Base-by-base conservation (phyloP, 2,113 vertebrate species). In the Ceratotherium simum region DNA sequence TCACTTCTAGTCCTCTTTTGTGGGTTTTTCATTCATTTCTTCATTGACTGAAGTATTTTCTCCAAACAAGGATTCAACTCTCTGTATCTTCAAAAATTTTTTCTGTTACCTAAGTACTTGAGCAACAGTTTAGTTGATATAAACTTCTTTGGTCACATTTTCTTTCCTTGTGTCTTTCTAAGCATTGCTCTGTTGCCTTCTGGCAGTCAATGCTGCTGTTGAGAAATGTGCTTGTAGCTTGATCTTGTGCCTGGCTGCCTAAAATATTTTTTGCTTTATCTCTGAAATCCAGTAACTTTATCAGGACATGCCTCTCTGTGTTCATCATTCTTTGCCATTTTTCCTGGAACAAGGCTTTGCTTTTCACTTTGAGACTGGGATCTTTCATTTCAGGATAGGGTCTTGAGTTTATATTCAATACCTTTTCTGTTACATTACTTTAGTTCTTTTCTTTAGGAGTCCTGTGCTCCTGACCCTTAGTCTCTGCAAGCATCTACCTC, bases 361-460 rank as follows among this genome's bases (percentile, higher is more conserved):
- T 73, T 97, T 97, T 64, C 54, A 91, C 1, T 88, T 46, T 78
- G 76, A 82, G 20, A 56, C 16, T 29, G 51, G 65, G 69, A 48
- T 67, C 42, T 80, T 93, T 86, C n/a, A 36, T 60, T 76, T 76
- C 54, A 76, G 67, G n/a, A 27, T 51, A 76, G 42, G 46, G 51
- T 91, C 42, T 91, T 87, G n/a, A 91, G 70, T 91, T 91, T n/a
- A n/a, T 76, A 39, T 88, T 72, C 25, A 64, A 23, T 87, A 17
- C 46, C 4, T 56, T 72, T 42, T 54, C 51, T 42, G 5, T 39
- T 29, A 4, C 27, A n/a, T 88, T n/a, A 56, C 60, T 72, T 58
- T 64, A 46, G 58, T 91, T 75, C 29, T 62, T 4, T 48, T 56
- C 87, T 84, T 94, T 83, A n/a, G 46, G 67, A 91, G 36, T 33